Evolutionary conservation across 2,888 invertebrate genomes (phyloP).

Genomic region (Hedya salicella): DNA sequence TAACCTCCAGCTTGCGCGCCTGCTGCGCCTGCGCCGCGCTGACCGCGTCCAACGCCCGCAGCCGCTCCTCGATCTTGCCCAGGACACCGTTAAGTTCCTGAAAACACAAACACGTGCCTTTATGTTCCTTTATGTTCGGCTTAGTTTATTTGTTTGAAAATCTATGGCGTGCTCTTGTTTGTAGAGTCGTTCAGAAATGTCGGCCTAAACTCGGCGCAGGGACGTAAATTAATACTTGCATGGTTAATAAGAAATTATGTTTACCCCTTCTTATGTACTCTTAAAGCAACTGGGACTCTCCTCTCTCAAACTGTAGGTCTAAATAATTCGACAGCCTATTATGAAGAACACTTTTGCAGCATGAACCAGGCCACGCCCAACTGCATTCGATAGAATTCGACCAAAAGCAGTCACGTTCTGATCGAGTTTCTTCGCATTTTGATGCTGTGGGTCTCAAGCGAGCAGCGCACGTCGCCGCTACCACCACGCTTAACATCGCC

Average conservation of each 20-base stretch:
- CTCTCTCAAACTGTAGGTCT: too few species aligned
- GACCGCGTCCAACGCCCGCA: slow-evolving; percentile 73
- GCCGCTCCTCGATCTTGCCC: slow-evolving; percentile 74
- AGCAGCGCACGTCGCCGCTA: too few species aligned
- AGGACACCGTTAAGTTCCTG: slow-evolving; percentile 74
- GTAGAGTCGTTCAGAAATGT: slow-evolving; percentile 20
- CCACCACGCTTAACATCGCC: too few species aligned
- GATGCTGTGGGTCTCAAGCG: too few species aligned
- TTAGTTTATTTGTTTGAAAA: slow-evolving; percentile 18
- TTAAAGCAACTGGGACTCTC: too few species aligned
- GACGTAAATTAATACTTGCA: slow-evolving; percentile 8
- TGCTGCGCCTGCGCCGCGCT: slow-evolving; percentile 74
- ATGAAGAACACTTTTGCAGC: too few species aligned
- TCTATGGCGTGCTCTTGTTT: slow-evolving; percentile 17
- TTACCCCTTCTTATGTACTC: slow-evolving; percentile 7
- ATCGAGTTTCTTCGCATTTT: too few species aligned
- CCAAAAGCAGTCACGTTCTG: too few species aligned
- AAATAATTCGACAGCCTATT: too few species aligned
- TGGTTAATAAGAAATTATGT: background rate
- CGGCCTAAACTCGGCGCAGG: slow-evolving; percentile 11
- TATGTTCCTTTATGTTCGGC: slow-evolving; percentile 5
- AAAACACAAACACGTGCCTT: slow-evolving; percentile 48
- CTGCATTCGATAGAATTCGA: too few species aligned
- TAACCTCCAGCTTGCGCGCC: slow-evolving; percentile 75
- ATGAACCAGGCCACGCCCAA: too few species aligned